Percentiles rank a stretch among this genome's conserved stretches.
Evolutionary conservation across 2,888 invertebrate genomes (phyloP).

Genomic region (Torymus aiolomorphi): DNA sequence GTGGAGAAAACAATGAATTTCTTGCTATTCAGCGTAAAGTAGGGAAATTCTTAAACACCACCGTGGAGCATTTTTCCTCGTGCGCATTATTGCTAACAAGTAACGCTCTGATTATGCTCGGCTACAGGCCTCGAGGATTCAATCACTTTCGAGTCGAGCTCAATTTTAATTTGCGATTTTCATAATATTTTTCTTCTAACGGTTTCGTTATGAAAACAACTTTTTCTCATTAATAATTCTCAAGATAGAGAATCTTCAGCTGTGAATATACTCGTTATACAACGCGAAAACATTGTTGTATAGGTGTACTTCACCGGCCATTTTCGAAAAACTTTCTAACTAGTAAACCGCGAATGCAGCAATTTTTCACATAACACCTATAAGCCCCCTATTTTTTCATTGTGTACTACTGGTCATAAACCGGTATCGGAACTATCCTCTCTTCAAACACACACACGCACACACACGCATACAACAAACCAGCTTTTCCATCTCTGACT

Average conservation of each 20-base stretch:
- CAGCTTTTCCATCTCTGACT: no score
- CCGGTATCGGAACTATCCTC: no score
- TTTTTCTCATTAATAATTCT: background rate
- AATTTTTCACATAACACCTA: no score
- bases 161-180: conserved; percentile 1
- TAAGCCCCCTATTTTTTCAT: no score
- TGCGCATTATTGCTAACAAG: conserved; percentile 29
- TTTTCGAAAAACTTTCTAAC: no score
- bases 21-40: conserved; percentile 3
- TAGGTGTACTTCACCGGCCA: no score
- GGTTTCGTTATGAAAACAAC: no score
- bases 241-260: background rate
- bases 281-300: background rate
- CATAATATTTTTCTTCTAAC: background rate
- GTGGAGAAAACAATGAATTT: conserved; percentile 29
- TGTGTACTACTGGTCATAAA: no score
- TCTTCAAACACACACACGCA: no score
- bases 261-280: background rate
- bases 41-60: conserved; percentile 17
- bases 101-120: conserved; percentile 43
- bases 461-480: no score
- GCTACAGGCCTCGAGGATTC: conserved; percentile 3
- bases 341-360: no score
- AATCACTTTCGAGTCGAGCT: conserved; percentile 28
- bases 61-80: conserved; percentile 25